Evolutionary conservation across 2,888 invertebrate genomes (phyloP).

Genomic region (Mesorhabditis belari): DNA sequence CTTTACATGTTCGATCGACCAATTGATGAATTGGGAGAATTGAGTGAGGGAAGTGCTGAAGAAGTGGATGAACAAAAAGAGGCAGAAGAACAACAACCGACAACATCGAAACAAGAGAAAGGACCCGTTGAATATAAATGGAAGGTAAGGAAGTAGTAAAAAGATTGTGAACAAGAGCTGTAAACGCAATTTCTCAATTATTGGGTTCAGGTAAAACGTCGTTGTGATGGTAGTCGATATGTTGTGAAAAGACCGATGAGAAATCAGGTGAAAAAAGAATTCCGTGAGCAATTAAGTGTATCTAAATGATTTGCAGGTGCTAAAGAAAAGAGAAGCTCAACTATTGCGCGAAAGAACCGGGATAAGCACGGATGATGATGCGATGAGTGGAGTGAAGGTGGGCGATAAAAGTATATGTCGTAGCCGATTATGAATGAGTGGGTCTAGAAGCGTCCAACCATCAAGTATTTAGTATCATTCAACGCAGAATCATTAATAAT

Average conservation of each 20-base stretch:
- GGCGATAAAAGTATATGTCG: no score
- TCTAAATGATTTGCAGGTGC: no score
- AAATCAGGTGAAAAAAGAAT: no score
- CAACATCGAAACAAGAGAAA: constrained; percentile 3
- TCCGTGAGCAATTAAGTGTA: no score
- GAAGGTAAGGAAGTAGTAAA: constrained; percentile 15
- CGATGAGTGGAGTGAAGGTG: constrained; percentile 68
- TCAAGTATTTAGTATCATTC: no score
- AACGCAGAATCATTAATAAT: no score
- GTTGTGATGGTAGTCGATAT: constrained; percentile 71
- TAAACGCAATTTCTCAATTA: background rate
- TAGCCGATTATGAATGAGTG: no score
- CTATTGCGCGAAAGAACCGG: constrained; percentile 66
- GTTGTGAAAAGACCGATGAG: constrained; percentile 67
- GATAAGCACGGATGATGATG: constrained; percentile 71
- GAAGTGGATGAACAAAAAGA: constrained; percentile 3
- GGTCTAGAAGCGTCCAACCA: no score
- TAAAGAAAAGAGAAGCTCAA: constrained; percentile 66
- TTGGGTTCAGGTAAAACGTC: constrained; percentile 59
- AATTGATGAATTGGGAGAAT: constrained; percentile 10
- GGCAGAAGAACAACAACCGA: background rate
- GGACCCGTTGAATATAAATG: constrained; percentile 25
- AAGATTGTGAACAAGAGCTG: background rate
- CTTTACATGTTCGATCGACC: constrained; percentile 18
- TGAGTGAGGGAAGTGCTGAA: constrained; percentile 10